These are phyloP conservation scores for Melanogrammus aeglefinus DNA, from an alignment of 2,797 vertebrate species.

Conservation along the genomic window DNA sequence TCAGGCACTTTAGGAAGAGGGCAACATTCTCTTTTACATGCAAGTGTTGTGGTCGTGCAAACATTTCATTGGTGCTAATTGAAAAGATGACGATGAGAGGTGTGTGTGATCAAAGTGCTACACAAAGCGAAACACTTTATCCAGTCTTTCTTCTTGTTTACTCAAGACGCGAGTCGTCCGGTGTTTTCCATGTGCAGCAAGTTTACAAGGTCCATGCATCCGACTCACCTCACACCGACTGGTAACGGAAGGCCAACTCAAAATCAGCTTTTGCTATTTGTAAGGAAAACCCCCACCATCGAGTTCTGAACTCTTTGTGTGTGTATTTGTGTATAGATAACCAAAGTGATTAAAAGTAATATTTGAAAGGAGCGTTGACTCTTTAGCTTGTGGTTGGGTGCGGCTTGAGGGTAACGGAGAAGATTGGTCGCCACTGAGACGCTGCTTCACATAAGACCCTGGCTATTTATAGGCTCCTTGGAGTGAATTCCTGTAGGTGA, in stretches of 20 bases:
- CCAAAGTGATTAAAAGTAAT: constrained; percentile 9
- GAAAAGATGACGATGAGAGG: constrained; percentile 33
- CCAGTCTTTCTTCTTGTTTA: constrained; percentile 41
- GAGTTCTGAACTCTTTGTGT: constrained; percentile 23
- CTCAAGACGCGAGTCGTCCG: constrained; percentile 29
- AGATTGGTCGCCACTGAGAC: constrained; percentile 37
- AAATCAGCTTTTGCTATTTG: constrained; percentile 25
- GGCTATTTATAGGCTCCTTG: constrained; percentile 48
- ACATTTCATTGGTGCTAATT: constrained; percentile 79
- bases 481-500: constrained; percentile 11
- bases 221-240: constrained; percentile 8
- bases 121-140: constrained; percentile 72
- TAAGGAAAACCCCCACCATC: constrained; percentile 11
- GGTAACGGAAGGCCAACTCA: constrained; percentile 13
- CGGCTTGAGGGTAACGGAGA: constrained; percentile 40
- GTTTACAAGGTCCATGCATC: constrained; percentile 2
- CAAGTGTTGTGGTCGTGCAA: constrained; percentile 61
- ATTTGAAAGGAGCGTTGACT: constrained; percentile 4
- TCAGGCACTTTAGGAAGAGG: constrained; percentile 70
- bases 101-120: constrained; percentile 57
- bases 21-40: constrained; percentile 64
- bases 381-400: constrained; percentile 26
- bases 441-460: constrained; percentile 48
- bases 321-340: not conserved
- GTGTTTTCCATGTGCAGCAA: constrained; percentile 1